Evolutionary conservation across 2,888 invertebrate species (phyloP).

Genomic region (Himalopsyche anomala): DNA sequence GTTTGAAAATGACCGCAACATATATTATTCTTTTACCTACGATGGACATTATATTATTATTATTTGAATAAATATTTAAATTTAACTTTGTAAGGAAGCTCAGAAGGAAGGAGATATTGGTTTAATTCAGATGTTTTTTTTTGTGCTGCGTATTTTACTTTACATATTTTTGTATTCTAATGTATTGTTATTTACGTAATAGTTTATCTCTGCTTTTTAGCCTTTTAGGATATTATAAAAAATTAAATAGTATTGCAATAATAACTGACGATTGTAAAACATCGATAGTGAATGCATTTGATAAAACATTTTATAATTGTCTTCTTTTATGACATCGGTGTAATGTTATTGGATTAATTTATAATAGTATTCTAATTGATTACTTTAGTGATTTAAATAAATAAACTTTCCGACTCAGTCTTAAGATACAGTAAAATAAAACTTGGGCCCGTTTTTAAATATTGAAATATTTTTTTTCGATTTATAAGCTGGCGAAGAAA

Average conservation of each 20-base stretch:
- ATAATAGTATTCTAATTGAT: background rate
- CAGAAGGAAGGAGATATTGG: background rate
- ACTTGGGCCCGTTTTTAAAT: too few relatives aligned
- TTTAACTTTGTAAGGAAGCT: background rate
- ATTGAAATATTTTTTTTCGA: too few relatives aligned
- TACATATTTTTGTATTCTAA: background rate
- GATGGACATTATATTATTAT: too few relatives aligned
- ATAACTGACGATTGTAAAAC: too few relatives aligned
- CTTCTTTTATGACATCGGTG: too few relatives aligned
- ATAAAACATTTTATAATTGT: too few relatives aligned
- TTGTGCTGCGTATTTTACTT: background rate
- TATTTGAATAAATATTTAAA: background rate
- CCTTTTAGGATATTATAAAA: background rate
- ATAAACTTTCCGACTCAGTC: too few relatives aligned
- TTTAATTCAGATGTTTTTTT: conserved; percentile 19
- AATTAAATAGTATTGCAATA: too few relatives aligned
- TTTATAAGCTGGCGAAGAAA: too few relatives aligned
- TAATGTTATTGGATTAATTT: background rate
- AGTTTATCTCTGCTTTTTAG: too few relatives aligned
- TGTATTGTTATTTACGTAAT: background rate
- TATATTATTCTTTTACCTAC: background rate
- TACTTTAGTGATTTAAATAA: background rate
- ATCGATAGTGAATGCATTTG: too few relatives aligned
- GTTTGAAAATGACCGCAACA: background rate
- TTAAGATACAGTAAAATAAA: too few relatives aligned